These are phyloP conservation scores for Talpa occidentalis DNA, from an alignment of 2,113 vertebrate species.

Conservation along the genomic window DNA sequence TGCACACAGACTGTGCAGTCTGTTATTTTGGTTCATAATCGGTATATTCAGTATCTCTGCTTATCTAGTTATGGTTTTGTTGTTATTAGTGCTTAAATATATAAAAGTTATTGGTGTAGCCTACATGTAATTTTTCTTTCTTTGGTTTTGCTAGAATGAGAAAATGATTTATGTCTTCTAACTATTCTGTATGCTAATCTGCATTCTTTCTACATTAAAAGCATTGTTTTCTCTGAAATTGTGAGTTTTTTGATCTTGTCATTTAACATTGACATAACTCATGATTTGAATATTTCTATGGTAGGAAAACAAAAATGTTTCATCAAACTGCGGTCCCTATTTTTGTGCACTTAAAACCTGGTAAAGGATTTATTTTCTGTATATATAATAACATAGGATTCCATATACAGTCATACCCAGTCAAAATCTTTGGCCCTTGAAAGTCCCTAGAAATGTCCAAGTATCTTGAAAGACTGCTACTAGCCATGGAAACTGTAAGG, in stretches of 20 bases:
- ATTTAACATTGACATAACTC: background rate
- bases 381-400: background rate
- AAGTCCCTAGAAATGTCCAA: background rate
- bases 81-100: background rate
- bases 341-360: background rate
- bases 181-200: conserved; percentile 35
- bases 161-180: conserved; percentile 3
- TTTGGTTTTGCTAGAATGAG: background rate
- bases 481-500: background rate
- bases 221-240: conserved; percentile 15
- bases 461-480: background rate
- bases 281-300: background rate
- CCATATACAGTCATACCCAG: background rate
- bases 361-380: background rate
- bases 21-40: background rate
- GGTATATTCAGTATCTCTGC: background rate
- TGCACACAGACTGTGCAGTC: background rate
- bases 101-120: background rate
- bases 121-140: background rate
- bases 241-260: background rate
- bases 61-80: background rate
- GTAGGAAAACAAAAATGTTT: background rate
- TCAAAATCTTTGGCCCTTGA: background rate
- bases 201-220: conserved; percentile 37
- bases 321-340: background rate